Evolutionary conservation across 64 coral and sea anemone genomes (phyloP), one percentile per base, ranked within the genome.

Genomic region (Pocillopora verrucosa): DNA sequence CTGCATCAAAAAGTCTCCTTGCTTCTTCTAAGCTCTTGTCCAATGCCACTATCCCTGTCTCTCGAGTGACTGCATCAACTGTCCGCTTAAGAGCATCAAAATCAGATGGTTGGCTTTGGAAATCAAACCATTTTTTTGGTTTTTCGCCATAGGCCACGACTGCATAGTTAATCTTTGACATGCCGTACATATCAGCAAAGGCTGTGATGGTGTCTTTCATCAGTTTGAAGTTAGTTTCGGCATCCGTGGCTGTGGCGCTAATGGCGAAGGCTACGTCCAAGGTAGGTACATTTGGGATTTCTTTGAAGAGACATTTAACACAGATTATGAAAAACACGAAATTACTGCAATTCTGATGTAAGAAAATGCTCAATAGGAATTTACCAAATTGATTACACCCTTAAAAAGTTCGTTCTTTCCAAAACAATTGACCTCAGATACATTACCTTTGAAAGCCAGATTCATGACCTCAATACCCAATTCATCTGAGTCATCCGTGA

Each of bases 191-290:
- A 37, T 80, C 86, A 77, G 86, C 77, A 25, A 92, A 65, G 58
- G 83, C 26, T 16, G 76, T 41, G 83, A 92, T 87, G 16, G 76
- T 80, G 62, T 92, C 83, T 92, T 80, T 84, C 83, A 92, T 92
- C 34, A 87, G 61, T 59, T 82, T 84, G 26, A 92, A 87, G 11
- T 20, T 73, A 58, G 37, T 56, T 4, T 45, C 20, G 2, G 90
- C 74, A 72, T 92, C 84, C 0, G 41, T 61, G 16, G 83, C 61
- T 34, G 76, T 72, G 22, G 90, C 83, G 10, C 82, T 87, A 38
- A 92, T 72, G 14, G 90, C 90, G 22, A 92, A 92, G 11, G 67
- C 84, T 13, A 92, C 26, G 59, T 92, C 90, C 62, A 92, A 16
- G 10, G 36, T 75, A 11, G 90, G 90, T 13, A 87, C 83, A 36